A percentile compares a stretch with the other conserved stretches of the same genome.
Conservation (phyloP, 2,888 invertebrate genomes). For the Erebia aethiops region DNA sequence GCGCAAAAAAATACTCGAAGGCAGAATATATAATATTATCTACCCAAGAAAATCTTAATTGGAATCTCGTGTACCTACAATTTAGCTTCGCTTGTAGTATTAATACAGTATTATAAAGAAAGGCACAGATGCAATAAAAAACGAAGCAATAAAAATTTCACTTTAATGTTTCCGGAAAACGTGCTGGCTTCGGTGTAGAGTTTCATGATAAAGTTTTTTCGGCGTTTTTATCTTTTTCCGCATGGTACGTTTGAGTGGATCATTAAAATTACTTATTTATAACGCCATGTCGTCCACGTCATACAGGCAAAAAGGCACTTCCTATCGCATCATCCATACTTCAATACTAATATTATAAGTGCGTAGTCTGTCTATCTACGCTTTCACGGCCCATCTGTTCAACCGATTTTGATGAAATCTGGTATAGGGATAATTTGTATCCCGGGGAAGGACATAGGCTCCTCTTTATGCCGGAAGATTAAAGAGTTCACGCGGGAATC, state of each 20-base stretch:
- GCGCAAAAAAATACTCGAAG: too few relatives aligned
- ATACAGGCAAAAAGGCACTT: background rate
- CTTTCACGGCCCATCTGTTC: too few relatives aligned
- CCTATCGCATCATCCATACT: background rate
- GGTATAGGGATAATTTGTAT: too few relatives aligned
- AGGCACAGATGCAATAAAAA: conserved; percentile 6
- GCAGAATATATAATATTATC: too few relatives aligned
- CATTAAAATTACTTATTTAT: conserved; percentile 12
- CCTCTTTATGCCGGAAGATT: too few relatives aligned
- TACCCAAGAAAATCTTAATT: too few relatives aligned
- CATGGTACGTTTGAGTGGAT: background rate
- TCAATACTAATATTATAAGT: too few relatives aligned
- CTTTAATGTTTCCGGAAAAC: conserved; percentile 2
- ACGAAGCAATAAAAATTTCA: conserved; percentile 8
- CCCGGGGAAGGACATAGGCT: too few relatives aligned
- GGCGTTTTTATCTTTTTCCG: background rate
- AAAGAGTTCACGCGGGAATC: too few relatives aligned
- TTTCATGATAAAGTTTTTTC: conserved; percentile 12
- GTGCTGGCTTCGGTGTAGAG: background rate
- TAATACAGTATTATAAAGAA: background rate
- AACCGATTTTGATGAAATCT: too few relatives aligned
- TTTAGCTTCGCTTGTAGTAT: background rate
- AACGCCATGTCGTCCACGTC: background rate
- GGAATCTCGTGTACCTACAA: background rate
- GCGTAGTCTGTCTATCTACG: too few relatives aligned